A percentile compares a stretch with the other conserved stretches of the same genome.
These are phyloP conservation scores for Scolanthus callimorphus DNA, from an alignment of 92 coral and sea anemone species.

Conservation along the genomic window DNA sequence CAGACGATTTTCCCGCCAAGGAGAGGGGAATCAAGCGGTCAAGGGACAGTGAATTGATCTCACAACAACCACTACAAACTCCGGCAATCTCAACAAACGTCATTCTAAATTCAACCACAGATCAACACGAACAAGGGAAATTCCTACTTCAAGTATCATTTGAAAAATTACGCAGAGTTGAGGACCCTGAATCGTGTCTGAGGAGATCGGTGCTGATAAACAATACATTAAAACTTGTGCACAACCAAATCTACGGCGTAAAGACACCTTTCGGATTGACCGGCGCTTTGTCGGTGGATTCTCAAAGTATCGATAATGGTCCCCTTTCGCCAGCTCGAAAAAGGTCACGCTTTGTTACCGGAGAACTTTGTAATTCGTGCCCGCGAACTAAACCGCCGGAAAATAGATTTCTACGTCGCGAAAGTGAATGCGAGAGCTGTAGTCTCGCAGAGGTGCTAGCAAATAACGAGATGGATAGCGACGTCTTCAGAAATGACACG, in stretches of 20 bases:
- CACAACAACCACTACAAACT: neutral
- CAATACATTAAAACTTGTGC: constrained; percentile 88
- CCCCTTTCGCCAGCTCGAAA: constrained; percentile 22
- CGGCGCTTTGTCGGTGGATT: constrained; percentile 25
- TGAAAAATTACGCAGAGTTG: constrained; percentile 86
- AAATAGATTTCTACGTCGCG: constrained; percentile 22
- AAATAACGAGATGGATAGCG: constrained; percentile 55
- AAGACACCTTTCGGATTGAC: constrained; percentile 65
- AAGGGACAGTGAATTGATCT: constrained; percentile 8
- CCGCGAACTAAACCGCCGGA: constrained; percentile 29
- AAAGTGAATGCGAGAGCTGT: constrained; percentile 40
- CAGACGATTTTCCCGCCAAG: constrained; percentile 22
- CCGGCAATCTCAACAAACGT: neutral
- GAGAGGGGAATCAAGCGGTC: constrained; percentile 20
- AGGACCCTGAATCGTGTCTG: constrained; percentile 91
- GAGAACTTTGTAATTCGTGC: constrained; percentile 8
- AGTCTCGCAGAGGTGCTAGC: constrained; percentile 29
- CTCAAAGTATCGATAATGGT: constrained; percentile 10
- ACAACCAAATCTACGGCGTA: constrained; percentile 73
- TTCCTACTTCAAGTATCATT: constrained; percentile 81
- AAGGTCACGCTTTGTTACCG: neutral
- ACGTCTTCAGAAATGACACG: constrained; percentile 39
- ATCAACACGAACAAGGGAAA: constrained; percentile 41
- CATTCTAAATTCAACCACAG: constrained; percentile 7
- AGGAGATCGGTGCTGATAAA: constrained; percentile 92